Evolutionary conservation across 2,888 invertebrate genomes (phyloP).

Genomic region (Standfussiana lucernea): DNA sequence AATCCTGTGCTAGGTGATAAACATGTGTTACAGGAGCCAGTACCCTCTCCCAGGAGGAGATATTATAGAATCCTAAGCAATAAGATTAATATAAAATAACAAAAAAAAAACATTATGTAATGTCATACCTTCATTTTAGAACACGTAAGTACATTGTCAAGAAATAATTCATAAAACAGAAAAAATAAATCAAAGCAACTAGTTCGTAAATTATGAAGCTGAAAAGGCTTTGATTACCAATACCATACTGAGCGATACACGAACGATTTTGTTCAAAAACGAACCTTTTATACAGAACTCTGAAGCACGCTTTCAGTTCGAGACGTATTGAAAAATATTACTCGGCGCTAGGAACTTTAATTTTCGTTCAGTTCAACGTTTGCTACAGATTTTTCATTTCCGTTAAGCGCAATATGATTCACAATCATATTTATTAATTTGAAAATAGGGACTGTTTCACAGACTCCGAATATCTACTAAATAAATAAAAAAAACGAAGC

Average conservation of each 20-base stretch:
- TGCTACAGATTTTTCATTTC: constrained; percentile 38
- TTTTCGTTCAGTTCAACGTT: constrained; percentile 22
- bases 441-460: not conserved
- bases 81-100: too few relatives aligned
- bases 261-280: constrained; percentile 22
- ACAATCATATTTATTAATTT: constrained; percentile 15
- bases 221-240: constrained; percentile 36
- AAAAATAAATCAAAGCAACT: not conserved
- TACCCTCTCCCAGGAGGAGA: too few relatives aligned
- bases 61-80: too few relatives aligned
- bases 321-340: constrained; percentile 39
- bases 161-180: not conserved
- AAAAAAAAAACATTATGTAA: too few relatives aligned
- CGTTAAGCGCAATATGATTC: constrained; percentile 17
- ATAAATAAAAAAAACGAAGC: too few relatives aligned
- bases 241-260: not conserved
- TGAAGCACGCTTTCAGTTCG: constrained; percentile 21
- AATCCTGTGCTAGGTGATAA: too few relatives aligned
- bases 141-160: too few relatives aligned
- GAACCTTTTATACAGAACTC: constrained; percentile 36
- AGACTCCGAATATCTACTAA: not conserved
- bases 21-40: too few relatives aligned
- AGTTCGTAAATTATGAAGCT: constrained; percentile 12
- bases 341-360: constrained; percentile 7
- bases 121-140: too few relatives aligned